A percentile compares a stretch with the other conserved stretches of the same genome.
These are phyloP conservation scores for Sinella curviseta DNA, from an alignment of 1,140 invertebrate genomes.

Conservation along the genomic window DNA sequence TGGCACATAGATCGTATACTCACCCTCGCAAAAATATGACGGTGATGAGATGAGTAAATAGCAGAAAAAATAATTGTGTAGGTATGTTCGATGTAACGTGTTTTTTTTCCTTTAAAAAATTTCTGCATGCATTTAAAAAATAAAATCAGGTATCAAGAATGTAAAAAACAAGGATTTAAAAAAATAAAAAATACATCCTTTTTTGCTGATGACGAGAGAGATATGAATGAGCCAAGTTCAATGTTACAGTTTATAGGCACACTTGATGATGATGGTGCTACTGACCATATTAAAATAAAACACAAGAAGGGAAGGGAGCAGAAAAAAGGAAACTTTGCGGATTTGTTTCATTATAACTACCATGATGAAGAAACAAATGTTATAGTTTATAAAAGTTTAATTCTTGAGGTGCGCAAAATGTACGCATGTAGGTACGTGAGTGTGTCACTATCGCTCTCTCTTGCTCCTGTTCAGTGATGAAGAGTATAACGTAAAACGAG, in stretches of 20 bases:
- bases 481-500: not conserved
- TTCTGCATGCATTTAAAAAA: not conserved
- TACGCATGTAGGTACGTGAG: no score
- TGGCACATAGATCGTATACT: not conserved
- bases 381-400: not conserved
- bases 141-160: not conserved
- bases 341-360: not conserved
- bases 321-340: not conserved
- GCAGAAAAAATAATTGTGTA: no score
- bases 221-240: conserved; percentile 7
- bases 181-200: not conserved
- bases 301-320: not conserved
- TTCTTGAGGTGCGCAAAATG: no score
- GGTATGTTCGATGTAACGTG: not conserved
- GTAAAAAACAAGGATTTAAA: not conserved
- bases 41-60: not conserved
- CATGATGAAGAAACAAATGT: no score
- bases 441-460: not conserved
- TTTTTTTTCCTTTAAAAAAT: not conserved
- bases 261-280: not conserved
- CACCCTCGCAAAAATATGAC: not conserved
- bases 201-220: not conserved
- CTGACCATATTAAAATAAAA: not conserved
- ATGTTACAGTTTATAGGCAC: conserved; percentile 5
- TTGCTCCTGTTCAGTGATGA: not conserved